A percentile compares a stretch with the other conserved stretches of the same genome.
Conservation (phyloP, 2,797 vertebrate species). For the Darevskia nairensis region DNA sequence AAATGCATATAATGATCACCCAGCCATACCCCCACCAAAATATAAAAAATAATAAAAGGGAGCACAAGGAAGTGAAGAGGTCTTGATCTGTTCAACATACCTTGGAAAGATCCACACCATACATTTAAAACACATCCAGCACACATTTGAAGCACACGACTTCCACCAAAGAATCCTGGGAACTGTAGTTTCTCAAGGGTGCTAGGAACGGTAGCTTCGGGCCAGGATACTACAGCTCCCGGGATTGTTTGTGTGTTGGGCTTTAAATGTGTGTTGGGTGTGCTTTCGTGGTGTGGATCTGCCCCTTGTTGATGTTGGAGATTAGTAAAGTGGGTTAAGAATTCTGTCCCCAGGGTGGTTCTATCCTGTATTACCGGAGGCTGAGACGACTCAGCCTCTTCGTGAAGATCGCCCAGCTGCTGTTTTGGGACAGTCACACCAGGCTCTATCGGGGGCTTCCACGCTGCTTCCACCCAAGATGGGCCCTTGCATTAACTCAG, state of each 20-base stretch:
- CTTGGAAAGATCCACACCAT: too few relatives aligned
- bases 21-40: neutral
- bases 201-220: too few relatives aligned
- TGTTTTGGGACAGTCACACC: constrained; percentile 26
- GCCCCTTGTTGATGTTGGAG: constrained; percentile 4
- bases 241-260: too few relatives aligned
- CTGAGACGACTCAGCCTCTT: constrained; percentile 47
- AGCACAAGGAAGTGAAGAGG: neutral
- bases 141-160: too few relatives aligned
- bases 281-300: neutral
- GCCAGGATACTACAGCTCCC: too few relatives aligned
- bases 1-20: neutral
- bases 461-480: constrained; percentile 16
- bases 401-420: constrained; percentile 30
- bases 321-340: constrained; percentile 12
- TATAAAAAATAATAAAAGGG: neutral
- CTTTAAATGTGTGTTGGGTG: too few relatives aligned
- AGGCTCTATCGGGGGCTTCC: constrained; percentile 20
- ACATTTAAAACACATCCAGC: too few relatives aligned
- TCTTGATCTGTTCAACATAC: neutral
- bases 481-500: constrained; percentile 16
- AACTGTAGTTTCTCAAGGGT: too few relatives aligned
- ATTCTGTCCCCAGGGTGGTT: neutral
- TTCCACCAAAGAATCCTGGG: too few relatives aligned
- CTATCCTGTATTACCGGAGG: constrained; percentile 33